Evolutionary conservation across 1,140 invertebrate genomes (phyloP).

Genomic region (Sinonovacula constricta): DNA sequence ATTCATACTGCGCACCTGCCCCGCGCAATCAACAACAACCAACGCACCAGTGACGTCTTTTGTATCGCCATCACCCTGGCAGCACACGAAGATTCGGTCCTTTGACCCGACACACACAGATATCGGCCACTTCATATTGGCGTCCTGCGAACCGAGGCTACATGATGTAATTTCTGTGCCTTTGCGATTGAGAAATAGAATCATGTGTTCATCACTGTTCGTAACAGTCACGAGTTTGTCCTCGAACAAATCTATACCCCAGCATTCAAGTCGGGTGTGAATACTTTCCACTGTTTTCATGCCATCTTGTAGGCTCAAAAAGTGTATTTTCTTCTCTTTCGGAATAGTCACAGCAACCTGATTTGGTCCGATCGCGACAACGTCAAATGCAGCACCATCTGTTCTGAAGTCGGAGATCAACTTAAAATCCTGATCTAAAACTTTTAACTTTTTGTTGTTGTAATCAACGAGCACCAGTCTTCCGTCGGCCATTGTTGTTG

Average conservation of each 20-base stretch:
- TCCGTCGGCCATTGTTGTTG: slow-evolving; percentile 35
- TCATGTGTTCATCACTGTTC: slow-evolving; percentile 46
- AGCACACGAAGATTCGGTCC: slow-evolving; percentile 35
- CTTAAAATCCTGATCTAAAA: slow-evolving; percentile 28
- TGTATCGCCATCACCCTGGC: slow-evolving; percentile 41
- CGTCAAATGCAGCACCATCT: slow-evolving; percentile 45
- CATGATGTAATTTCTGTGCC: slow-evolving; percentile 35
- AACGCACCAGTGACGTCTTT: slow-evolving; percentile 36
- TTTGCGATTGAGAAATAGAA: slow-evolving; percentile 32
- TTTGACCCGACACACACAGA: slow-evolving; percentile 45
- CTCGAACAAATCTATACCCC: slow-evolving; percentile 26
- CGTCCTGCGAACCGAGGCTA: slow-evolving; percentile 38
- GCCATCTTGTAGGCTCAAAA: slow-evolving; percentile 39
- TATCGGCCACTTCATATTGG: slow-evolving; percentile 49
- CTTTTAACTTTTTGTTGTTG: slow-evolving; percentile 45
- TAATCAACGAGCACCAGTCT: slow-evolving; percentile 39
- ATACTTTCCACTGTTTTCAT: slow-evolving; percentile 34
- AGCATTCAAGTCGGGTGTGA: slow-evolving; percentile 41
- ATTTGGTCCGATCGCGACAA: neutral
- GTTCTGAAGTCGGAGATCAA: slow-evolving; percentile 45
- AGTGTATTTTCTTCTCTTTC: slow-evolving; percentile 47
- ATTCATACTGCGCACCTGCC: slow-evolving; percentile 40
- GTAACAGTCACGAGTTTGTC: slow-evolving; percentile 42
- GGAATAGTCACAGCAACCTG: slow-evolving; percentile 43
- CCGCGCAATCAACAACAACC: slow-evolving; percentile 31